These are phyloP conservation scores for Scrobipalpa costella DNA, from an alignment of 2,888 invertebrate genomes.

Conservation along the genomic window DNA sequence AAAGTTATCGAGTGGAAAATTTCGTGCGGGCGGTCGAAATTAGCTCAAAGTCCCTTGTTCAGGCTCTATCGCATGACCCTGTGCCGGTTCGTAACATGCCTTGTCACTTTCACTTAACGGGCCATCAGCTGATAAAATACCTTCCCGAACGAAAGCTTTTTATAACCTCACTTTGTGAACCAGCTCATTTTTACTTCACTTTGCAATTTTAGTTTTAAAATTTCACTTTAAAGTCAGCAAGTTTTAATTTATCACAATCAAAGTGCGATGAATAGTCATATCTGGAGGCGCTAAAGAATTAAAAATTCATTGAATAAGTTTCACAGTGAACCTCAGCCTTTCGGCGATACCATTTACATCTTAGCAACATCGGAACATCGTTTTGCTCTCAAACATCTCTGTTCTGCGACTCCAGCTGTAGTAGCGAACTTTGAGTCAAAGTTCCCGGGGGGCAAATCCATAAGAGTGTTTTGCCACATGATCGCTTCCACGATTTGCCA, in stretches of 20 bases:
- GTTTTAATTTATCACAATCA: constrained; percentile 25
- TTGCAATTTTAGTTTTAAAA: not conserved
- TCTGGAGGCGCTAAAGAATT: constrained; percentile 8
- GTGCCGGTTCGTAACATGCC: constrained; percentile 24
- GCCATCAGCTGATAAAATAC: constrained; percentile 23
- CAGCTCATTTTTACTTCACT: too few relatives aligned
- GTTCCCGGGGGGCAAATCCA: constrained; percentile 76
- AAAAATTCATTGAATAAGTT: constrained; percentile 18
- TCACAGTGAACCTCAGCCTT: constrained; percentile 41
- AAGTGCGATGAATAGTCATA: constrained; percentile 11
- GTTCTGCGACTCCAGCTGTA: constrained; percentile 46
- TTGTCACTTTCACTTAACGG: constrained; percentile 28
- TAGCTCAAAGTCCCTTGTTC: constrained; percentile 35
- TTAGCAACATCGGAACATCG: constrained; percentile 66
- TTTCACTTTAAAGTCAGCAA: constrained; percentile 14
- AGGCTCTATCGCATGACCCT: constrained; percentile 33
- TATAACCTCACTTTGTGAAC: not conserved
- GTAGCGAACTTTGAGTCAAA: constrained; percentile 71
- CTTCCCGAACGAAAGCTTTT: not conserved
- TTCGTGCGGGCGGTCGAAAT: constrained; percentile 41
- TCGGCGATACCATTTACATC: constrained; percentile 60
- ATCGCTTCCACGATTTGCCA: constrained; percentile 78
- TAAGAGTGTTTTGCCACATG: constrained; percentile 79
- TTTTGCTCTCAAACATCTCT: constrained; percentile 74
- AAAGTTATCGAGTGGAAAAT: constrained; percentile 47